Evolutionary conservation across 92 coral and sea anemone species (phyloP).

Genomic region (Bergia puertoricense): DNA sequence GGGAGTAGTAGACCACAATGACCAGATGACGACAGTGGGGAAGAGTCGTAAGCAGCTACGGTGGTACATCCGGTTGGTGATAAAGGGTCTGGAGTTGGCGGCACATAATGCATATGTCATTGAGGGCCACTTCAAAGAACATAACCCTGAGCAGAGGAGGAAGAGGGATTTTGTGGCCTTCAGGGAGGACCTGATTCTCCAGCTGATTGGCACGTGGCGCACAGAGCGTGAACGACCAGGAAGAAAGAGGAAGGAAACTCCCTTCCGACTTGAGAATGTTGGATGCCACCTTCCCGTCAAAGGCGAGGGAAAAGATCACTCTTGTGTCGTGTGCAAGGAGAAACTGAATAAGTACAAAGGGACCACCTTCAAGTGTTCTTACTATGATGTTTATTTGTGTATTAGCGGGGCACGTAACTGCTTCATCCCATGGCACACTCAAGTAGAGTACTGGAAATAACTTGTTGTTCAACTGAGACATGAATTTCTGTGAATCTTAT

Average conservation of each 20-base stretch:
- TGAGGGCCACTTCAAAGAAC: slow-evolving; percentile 45
- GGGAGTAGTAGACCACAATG: slow-evolving; percentile 58
- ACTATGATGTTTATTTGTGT: slow-evolving; percentile 45
- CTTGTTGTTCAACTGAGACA: neutral
- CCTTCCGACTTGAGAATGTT: no score
- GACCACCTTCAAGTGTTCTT: slow-evolving; percentile 47
- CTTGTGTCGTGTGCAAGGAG: slow-evolving; percentile 26
- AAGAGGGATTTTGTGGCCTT: slow-evolving; percentile 40
- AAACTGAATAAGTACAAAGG: slow-evolving; percentile 18
- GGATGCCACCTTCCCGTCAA: slow-evolving; percentile 20
- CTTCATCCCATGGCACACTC: slow-evolving; percentile 51
- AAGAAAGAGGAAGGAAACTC: slow-evolving; percentile 39
- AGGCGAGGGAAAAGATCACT: slow-evolving; percentile 42
- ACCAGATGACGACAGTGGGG: slow-evolving; percentile 19
- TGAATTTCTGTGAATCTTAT: neutral
- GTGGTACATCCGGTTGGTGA: no score
- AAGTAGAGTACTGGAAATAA: slow-evolving; percentile 42
- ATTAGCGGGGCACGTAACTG: slow-evolving; percentile 43
- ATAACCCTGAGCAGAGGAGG: slow-evolving; percentile 23
- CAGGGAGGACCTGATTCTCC: slow-evolving; percentile 38
- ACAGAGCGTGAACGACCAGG: slow-evolving; percentile 33
- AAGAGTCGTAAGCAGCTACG: slow-evolving; percentile 20
- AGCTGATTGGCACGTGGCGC: slow-evolving; percentile 44
- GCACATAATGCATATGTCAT: slow-evolving; percentile 45
- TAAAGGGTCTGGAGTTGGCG: slow-evolving; percentile 21